A percentile compares a stretch with the other conserved stretches of the same genome.
Evolutionary conservation across 1,140 invertebrate genomes (phyloP).

Genomic region (Trissolcus basalis): DNA sequence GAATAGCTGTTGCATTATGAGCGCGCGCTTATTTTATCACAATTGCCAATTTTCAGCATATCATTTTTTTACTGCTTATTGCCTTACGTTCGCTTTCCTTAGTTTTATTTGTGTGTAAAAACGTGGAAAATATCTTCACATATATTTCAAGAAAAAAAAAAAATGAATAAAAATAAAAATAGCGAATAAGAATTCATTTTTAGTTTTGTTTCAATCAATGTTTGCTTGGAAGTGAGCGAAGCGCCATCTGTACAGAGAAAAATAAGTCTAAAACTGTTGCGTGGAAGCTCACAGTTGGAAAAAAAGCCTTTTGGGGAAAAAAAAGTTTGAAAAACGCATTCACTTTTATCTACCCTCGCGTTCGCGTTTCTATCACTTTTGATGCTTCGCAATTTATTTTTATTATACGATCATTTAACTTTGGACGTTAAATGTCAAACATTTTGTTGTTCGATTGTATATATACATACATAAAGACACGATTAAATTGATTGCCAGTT

Average conservation of each 20-base stretch:
- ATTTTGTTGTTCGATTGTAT: slow-evolving; percentile 2
- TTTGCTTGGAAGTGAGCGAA: too few relatives aligned
- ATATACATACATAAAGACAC: slow-evolving; percentile 6
- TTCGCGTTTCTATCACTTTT: neutral
- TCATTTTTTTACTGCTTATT: slow-evolving; percentile 49
- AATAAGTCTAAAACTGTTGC: too few relatives aligned
- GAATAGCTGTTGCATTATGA: slow-evolving; percentile 43
- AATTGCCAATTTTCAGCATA: slow-evolving; percentile 12
- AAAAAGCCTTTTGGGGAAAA: too few relatives aligned
- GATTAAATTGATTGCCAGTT: slow-evolving; percentile 38
- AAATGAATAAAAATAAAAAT: too few relatives aligned
- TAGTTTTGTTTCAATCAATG: too few relatives aligned
- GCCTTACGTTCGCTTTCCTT: slow-evolving; percentile 29
- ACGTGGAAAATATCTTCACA: slow-evolving; percentile 10
- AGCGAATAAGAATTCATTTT: too few relatives aligned
- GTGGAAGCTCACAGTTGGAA: too few relatives aligned
- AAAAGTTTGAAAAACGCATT: too few relatives aligned
- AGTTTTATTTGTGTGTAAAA: slow-evolving; percentile 31
- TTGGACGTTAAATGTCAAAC: slow-evolving; percentile 11
- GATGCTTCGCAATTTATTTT: slow-evolving; percentile 2
- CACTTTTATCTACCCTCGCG: neutral
- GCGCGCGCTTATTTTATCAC: slow-evolving; percentile 23
- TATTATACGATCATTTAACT: slow-evolving; percentile 11
- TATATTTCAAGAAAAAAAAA: too few relatives aligned
- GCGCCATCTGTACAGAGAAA: too few relatives aligned